A percentile compares a stretch with the other conserved stretches of the same genome.
These are phyloP conservation scores for Neomorphus geoffroyi DNA, from an alignment of 2,797 vertebrate species.

Conservation along the genomic window DNA sequence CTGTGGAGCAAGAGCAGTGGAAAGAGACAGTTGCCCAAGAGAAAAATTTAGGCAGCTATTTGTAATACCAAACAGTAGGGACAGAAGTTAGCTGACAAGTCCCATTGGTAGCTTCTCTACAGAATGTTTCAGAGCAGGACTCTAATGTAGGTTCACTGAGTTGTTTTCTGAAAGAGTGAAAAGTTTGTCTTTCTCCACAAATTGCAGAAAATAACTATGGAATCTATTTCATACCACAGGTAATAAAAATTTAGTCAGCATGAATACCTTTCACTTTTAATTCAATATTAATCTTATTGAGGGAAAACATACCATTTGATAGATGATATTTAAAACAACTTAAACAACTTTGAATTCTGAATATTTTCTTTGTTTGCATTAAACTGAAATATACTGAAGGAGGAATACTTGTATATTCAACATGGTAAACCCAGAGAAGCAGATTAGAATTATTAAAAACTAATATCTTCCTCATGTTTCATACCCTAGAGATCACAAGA, in stretches of 20 bases:
- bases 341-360: neutral
- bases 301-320: neutral
- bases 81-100: neutral
- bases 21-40: neutral
- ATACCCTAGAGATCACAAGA: neutral
- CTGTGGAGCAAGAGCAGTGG: neutral
- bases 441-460: slow-evolving; percentile 62
- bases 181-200: neutral
- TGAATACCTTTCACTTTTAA: neutral
- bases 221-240: neutral
- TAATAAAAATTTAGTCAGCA: neutral
- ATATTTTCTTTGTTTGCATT: neutral
- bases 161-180: neutral
- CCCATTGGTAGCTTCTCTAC: neutral
- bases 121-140: neutral
- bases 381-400: neutral
- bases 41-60: neutral
- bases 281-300: neutral
- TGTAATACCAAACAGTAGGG: neutral
- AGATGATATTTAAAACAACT: neutral
- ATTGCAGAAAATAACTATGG: neutral
- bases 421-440: neutral
- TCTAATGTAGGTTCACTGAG: fast-evolving
- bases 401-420: neutral
- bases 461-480: slow-evolving; percentile 42